A percentile compares a stretch with the other conserved stretches of the same genome.
phyloP scores from a whole-genome alignment of 2,888 invertebrate species.

The Unio delphinus region DNA sequence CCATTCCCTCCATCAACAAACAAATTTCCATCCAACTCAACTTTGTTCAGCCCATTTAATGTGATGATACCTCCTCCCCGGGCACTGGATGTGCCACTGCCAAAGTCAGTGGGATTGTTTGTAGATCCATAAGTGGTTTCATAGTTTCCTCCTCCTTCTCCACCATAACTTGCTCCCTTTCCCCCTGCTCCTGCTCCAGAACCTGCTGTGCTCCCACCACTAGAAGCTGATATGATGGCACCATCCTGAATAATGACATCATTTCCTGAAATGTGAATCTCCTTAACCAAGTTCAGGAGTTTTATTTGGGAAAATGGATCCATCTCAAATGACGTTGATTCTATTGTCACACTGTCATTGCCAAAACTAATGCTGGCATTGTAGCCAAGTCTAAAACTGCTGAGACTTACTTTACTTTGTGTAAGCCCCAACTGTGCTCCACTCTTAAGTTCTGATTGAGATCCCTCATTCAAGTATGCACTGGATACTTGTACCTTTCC shows the following conservation, averaged over 20 bases:
- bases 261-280: conserved; percentile 13
- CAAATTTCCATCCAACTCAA: conserved; percentile 40
- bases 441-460: conserved; percentile 13
- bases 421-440: conserved; percentile 6
- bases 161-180: conserved; percentile 52
- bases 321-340: conserved; percentile 19
- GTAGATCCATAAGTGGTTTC: conserved; percentile 39
- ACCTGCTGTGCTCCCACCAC: conserved; percentile 29
- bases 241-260: conserved; percentile 20
- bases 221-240: conserved; percentile 21
- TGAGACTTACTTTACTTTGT: conserved; percentile 2
- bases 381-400: conserved; percentile 17
- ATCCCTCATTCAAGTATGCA: conserved; percentile 29
- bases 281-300: conserved; percentile 8
- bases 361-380: conserved; percentile 13
- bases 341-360: conserved; percentile 12
- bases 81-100: conserved; percentile 34
- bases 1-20: conserved; percentile 33
- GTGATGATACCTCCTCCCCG: conserved; percentile 49
- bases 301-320: conserved; percentile 14
- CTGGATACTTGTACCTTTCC: conserved; percentile 15
- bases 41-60: conserved; percentile 18
- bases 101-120: conserved; percentile 24
- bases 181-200: conserved; percentile 14
- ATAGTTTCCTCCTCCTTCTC: conserved; percentile 40